Base-by-base conservation (phyloP, 2,797 vertebrate genomes). In the Dendrocincla tyrannina region DNA sequence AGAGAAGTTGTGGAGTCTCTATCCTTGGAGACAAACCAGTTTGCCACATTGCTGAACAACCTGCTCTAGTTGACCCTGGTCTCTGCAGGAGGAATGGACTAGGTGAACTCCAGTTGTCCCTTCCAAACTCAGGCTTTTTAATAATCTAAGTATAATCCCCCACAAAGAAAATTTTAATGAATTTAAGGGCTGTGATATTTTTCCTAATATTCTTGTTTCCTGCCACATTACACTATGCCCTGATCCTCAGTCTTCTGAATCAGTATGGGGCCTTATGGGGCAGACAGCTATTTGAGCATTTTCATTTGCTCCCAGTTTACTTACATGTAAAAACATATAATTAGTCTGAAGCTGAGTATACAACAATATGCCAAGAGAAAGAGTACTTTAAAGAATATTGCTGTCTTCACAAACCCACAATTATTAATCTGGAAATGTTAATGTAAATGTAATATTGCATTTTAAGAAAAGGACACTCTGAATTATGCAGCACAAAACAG, bases 371-470 rank as follows among this genome's bases (percentile, higher is more conserved):
- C 37, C 52, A 84, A 63, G 42, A 55, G 19, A 68, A 76, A 66
- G 28, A 68, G 18, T 30, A 76, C 32, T 44, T 80, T 58, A 81
- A 78, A 44, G 23, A 66, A 84, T 55, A 64, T 70, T 53, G 18
- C 24, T 66, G 19, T 60, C 28, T 70, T 70, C 66, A 86, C 47
- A 81, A 88, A 93, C 42, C 42, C 24, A 56, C 24, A 59, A 27
- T 69, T 56, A 17, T 46, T 91, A 86, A 56, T 67, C 37, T 85
- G 53, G 17, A 88, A 92, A 78, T 41, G 30, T 70, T 87, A 89
- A 87, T 44, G 27, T 70, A 89, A 89, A 87, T 46, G 13, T 27
- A 89, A 63, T 32, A 37, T n/a, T 91, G 16, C 7, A 2, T 69
- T 91, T 75, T 46, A 67, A 73, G 67, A 89, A 78, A 88, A 93